A percentile compares a stretch with the other conserved stretches of the same genome.
phyloP scores from a whole-genome alignment of 2,797 vertebrate species.

The Silurus aristotelis region DNA sequence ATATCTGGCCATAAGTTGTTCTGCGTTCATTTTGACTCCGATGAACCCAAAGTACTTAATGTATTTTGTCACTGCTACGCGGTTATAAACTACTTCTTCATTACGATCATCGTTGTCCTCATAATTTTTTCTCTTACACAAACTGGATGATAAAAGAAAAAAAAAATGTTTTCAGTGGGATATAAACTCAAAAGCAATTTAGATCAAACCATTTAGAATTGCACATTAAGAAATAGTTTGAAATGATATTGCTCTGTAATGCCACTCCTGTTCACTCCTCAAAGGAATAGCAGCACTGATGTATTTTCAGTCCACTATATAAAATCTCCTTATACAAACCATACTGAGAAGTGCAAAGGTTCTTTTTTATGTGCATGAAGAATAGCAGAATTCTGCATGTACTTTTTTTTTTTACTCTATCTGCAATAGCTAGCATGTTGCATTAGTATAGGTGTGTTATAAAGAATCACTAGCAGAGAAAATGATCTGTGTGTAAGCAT shows the following conservation, averaged over 20 bases:
- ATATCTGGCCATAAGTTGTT: too few species aligned
- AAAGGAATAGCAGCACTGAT: neutral
- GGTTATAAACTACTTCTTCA: too few species aligned
- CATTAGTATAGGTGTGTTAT: neutral
- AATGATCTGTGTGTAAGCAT: neutral
- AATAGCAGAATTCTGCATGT: neutral
- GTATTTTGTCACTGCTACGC: too few species aligned
- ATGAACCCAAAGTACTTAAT: too few species aligned
- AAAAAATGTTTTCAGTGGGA: neutral
- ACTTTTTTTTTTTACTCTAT: neutral
- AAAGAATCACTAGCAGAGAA: neutral
- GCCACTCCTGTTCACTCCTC: neutral
- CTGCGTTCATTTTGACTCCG: too few species aligned
- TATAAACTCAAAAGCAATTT: constrained; percentile 1
- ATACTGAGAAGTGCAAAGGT: neutral
- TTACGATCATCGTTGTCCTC: too few species aligned
- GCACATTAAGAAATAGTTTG: neutral
- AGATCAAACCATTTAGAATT: neutral
- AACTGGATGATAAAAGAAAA: neutral
- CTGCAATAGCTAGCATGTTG: neutral
- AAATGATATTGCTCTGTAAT: neutral
- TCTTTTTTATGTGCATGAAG: neutral
- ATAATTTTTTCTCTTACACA: neutral
- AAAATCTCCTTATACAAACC: neutral
- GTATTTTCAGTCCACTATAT: neutral